Percentiles rank a stretch among this genome's conserved stretches.
phyloP scores from a whole-genome alignment of 1,140 invertebrate genomes.

The Bombus haemorrhoidalis region DNA sequence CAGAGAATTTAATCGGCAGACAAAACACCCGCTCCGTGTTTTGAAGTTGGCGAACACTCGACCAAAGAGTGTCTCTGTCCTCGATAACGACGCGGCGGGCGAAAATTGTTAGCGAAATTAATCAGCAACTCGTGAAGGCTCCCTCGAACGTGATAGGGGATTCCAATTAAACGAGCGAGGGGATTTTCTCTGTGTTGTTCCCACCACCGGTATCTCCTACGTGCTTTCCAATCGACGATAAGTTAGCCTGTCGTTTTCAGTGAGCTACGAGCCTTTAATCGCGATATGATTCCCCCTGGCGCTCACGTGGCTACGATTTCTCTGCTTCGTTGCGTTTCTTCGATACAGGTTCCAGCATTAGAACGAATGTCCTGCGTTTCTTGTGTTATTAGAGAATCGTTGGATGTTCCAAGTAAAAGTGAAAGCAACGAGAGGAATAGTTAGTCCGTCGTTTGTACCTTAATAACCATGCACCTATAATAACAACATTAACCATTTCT shows the following conservation, averaged over 20 bases:
- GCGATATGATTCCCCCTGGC: slow-evolving; percentile 39
- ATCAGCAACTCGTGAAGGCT: slow-evolving; percentile 6
- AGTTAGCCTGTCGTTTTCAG: slow-evolving; percentile 44
- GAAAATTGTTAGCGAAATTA: slow-evolving; percentile 45
- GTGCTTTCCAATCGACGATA: slow-evolving; percentile 46
- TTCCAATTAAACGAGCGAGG: slow-evolving; percentile 44
- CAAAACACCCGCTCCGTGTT: too few species aligned
- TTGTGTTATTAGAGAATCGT: background rate
- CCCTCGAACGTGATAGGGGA: slow-evolving; percentile 20
- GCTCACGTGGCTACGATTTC: slow-evolving; percentile 19
- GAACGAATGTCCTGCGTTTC: background rate
- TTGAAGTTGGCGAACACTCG: background rate
- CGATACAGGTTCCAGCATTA: background rate
- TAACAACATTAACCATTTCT: too few species aligned
- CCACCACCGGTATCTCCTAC: slow-evolving; percentile 28
- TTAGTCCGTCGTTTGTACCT: background rate
- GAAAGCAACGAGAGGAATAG: background rate
- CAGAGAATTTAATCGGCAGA: background rate
- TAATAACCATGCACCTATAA: too few species aligned
- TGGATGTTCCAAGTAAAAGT: background rate
- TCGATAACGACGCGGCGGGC: background rate
- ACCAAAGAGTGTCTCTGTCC: slow-evolving; percentile 4
- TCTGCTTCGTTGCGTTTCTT: background rate
- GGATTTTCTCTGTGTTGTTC: slow-evolving; percentile 19
- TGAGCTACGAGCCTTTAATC: slow-evolving; percentile 52